Evolutionary conservation across 2,888 invertebrate species (phyloP).

Genomic region (Oxyteleia sp.): DNA sequence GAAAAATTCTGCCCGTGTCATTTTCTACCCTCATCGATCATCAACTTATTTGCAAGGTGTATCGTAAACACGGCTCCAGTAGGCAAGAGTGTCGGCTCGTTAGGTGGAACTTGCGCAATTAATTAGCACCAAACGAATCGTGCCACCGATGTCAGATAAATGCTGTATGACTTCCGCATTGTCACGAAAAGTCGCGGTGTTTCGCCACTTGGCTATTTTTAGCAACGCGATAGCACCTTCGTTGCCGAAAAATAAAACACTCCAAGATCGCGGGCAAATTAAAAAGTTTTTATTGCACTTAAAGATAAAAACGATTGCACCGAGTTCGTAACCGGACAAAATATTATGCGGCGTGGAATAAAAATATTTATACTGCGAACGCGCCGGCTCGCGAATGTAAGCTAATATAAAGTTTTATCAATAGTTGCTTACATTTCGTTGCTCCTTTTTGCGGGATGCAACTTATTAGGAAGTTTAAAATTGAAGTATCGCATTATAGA

Average conservation of each 20-base stretch:
- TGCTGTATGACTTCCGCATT: slow-evolving; percentile 80
- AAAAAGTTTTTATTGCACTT: slow-evolving; percentile 25
- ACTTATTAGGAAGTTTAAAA: slow-evolving; percentile 26
- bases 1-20: slow-evolving; percentile 64
- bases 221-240: not conserved
- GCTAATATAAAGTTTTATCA: slow-evolving; percentile 24
- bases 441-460: slow-evolving; percentile 7
- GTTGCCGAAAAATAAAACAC: slow-evolving; percentile 2
- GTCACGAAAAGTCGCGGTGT: slow-evolving; percentile 77
- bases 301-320: not conserved
- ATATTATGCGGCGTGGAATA: not conserved
- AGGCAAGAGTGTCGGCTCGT: slow-evolving; percentile 74
- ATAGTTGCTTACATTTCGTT: slow-evolving; percentile 31
- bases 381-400: not conserved
- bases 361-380: slow-evolving; percentile 9
- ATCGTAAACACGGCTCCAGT: slow-evolving; percentile 57
- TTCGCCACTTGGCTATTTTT: slow-evolving; percentile 17
- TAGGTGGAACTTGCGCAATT: slow-evolving; percentile 78
- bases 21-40: slow-evolving; percentile 70
- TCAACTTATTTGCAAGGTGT: slow-evolving; percentile 64
- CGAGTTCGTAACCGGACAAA: not conserved
- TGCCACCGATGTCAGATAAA: slow-evolving; percentile 73
- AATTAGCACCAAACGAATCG: slow-evolving; percentile 80
- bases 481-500: slow-evolving; percentile 32
- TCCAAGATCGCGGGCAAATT: slow-evolving; percentile 15